Conservation (phyloP, 2,113 vertebrate species). For the Pelvicachromis taeniatus region DNA sequence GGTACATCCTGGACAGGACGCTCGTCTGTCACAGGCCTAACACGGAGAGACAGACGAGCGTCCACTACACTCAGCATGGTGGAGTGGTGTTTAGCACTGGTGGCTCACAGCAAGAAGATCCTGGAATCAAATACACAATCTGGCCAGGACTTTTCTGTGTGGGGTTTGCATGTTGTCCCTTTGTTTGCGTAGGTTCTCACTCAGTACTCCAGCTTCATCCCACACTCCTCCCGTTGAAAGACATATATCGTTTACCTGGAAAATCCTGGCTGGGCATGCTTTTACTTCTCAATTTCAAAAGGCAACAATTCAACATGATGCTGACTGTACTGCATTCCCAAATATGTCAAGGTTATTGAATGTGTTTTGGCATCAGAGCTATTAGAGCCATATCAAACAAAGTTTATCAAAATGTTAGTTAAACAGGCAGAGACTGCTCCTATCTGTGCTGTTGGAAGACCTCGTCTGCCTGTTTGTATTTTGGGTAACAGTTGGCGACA, state of each 20-base stretch:
- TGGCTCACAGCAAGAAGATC: neutral
- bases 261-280: rapidly evolving
- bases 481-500: neutral
- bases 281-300: neutral
- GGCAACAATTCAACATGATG: neutral
- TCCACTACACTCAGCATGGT: neutral
- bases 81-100: neutral
- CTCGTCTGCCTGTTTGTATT: conserved; percentile 19
- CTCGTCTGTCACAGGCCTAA: neutral
- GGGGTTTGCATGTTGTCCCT: neutral
- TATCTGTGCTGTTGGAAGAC: neutral
- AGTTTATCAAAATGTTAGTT: neutral
- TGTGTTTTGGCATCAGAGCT: neutral
- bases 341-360: conserved; percentile 2
- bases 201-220: neutral
- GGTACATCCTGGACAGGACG: neutral
- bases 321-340: neutral
- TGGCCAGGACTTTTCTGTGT: neutral
- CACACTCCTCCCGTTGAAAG: neutral
- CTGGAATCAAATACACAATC: neutral
- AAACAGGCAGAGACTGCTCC: neutral
- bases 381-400: conserved; percentile 1
- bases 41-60: neutral
- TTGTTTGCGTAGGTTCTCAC: neutral
- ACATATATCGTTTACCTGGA: neutral